These are phyloP conservation scores for Aromia moschata DNA, from an alignment of 2,888 invertebrate genomes.

Conservation along the genomic window DNA sequence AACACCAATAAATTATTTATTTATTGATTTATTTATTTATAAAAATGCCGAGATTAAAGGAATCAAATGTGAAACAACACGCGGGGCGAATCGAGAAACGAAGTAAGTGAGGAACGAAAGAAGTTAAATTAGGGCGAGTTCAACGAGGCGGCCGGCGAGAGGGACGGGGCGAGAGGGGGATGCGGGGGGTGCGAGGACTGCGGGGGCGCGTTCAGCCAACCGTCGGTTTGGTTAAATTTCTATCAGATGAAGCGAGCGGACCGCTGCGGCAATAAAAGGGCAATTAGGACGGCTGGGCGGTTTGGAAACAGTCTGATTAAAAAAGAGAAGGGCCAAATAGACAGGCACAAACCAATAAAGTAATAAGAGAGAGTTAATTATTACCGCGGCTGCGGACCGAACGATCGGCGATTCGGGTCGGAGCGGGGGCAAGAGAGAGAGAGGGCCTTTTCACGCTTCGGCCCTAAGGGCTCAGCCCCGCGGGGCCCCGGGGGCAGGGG, in stretches of 20 bases:
- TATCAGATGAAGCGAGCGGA: conserved; percentile 59
- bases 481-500: conserved; percentile 26
- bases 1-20: too few relatives aligned
- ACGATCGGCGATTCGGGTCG: conserved; percentile 11
- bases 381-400: conserved; percentile 46
- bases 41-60: conserved; percentile 30
- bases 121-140: conserved; percentile 52
- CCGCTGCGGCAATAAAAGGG: conserved; percentile 62
- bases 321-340: conserved; percentile 62
- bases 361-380: conserved; percentile 63
- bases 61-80: conserved; percentile 41
- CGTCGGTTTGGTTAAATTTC: conserved; percentile 61
- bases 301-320: conserved; percentile 62
- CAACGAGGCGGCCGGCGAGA: conserved; percentile 30
- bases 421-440: conserved; percentile 14
- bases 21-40: too few relatives aligned
- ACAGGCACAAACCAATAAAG: conserved; percentile 63
- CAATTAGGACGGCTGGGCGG: conserved; percentile 62
- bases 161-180: conserved; percentile 16
- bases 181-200: conserved; percentile 41
- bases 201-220: conserved; percentile 31
- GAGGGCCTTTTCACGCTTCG: conserved; percentile 10
- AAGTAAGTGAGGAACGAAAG: conserved; percentile 51
- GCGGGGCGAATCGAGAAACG: conserved; percentile 38
- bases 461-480: not conserved